phyloP scores from a whole-genome alignment of 2,113 vertebrate genomes.

The Panthera leo region DNA sequence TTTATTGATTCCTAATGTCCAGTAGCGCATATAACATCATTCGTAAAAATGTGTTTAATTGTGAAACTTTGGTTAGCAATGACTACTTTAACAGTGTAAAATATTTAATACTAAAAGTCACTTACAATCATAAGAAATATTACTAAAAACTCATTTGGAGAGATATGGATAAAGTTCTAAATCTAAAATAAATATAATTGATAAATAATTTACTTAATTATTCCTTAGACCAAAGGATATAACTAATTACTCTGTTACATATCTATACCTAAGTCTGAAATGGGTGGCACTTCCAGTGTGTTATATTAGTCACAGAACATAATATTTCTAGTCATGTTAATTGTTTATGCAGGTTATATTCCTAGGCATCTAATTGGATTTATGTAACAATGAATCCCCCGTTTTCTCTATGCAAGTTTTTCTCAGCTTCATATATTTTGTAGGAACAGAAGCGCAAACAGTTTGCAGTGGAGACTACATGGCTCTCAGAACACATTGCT shows the following conservation, averaged over 20 bases:
- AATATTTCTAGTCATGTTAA: not conserved
- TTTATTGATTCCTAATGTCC: not conserved
- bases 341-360: not conserved
- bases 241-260: not conserved
- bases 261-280: not conserved
- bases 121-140: not conserved
- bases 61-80: not conserved
- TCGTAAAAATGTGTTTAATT: not conserved
- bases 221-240: not conserved
- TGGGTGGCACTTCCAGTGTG: not conserved
- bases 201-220: not conserved
- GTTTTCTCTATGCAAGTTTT: not conserved
- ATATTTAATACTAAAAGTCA: not conserved
- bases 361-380: not conserved
- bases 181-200: not conserved
- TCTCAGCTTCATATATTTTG: not conserved
- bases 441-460: not conserved
- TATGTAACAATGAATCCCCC: not conserved
- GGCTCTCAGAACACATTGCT: not conserved
- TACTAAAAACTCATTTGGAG: not conserved
- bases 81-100: not conserved
- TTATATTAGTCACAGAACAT: not conserved
- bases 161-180: not conserved
- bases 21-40: not conserved
- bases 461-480: not conserved